A percentile compares a stretch with the other conserved stretches of the same genome.
Conservation (phyloP, 2,797 vertebrate species). For the Eurystomus glaucurus region DNA sequence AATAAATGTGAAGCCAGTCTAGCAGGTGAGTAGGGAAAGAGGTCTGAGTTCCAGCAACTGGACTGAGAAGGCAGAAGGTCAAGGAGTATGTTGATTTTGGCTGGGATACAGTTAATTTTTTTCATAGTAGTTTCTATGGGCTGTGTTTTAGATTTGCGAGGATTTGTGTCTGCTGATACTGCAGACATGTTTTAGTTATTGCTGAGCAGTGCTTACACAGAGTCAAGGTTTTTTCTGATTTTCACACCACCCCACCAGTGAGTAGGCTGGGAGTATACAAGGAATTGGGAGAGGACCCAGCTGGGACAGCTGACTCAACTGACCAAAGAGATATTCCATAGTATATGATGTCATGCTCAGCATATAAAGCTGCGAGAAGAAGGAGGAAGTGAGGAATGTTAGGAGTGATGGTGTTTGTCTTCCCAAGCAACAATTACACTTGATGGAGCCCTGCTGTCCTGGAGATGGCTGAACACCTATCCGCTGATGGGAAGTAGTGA, state of each 20-base stretch:
- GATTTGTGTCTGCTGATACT: background rate
- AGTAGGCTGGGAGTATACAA: background rate
- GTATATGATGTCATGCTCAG: background rate
- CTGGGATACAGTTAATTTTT: background rate
- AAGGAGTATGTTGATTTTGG: background rate
- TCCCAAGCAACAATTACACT: accelerated
- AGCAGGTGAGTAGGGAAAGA: background rate
- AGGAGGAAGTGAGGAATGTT: accelerated
- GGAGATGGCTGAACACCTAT: background rate
- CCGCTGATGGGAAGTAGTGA: accelerated
- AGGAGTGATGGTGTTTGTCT: background rate
- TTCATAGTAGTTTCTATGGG: too few relatives aligned
- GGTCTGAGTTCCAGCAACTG: background rate
- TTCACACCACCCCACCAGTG: accelerated
- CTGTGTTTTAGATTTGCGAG: background rate
- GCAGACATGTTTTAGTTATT: background rate
- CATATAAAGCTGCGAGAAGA: background rate
- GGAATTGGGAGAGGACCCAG: background rate
- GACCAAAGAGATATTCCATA: background rate
- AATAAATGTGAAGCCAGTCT: background rate
- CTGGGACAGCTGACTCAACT: background rate
- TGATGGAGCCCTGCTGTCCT: background rate
- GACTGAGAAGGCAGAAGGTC: background rate
- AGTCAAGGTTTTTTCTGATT: background rate
- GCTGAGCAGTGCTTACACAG: background rate